A percentile compares a stretch with the other conserved stretches of the same genome.
Conservation (phyloP, 2,888 invertebrate species). For the Phortica magna region DNA sequence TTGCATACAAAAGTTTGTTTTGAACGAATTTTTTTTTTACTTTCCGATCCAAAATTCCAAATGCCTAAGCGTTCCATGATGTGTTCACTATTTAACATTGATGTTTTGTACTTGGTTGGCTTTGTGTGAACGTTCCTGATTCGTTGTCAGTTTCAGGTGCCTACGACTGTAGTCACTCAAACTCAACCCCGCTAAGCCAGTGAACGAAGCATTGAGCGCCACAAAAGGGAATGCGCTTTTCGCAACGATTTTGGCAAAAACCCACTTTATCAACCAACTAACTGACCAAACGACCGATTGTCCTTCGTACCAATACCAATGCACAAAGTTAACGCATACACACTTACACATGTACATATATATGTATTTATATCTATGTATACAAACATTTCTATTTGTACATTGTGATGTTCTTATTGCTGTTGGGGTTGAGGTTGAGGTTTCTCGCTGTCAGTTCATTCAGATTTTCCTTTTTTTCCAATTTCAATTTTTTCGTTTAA, state of each 20-base stretch:
- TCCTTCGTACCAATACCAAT: too few species aligned
- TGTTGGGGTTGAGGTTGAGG: conserved; percentile 10
- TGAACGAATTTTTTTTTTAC: neutral
- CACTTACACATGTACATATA: too few species aligned
- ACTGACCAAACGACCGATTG: too few species aligned
- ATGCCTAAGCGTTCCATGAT: neutral
- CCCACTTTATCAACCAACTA: neutral
- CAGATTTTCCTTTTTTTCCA: too few species aligned
- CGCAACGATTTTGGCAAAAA: neutral
- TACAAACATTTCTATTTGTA: conserved; percentile 29
- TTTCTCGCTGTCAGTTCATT: too few species aligned
- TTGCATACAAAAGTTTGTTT: conserved; percentile 34
- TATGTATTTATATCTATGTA: neutral
- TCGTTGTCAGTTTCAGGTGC: conserved; percentile 57
- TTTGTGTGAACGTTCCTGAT: conserved; percentile 33
- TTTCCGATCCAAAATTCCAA: neutral
- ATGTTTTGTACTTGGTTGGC: neutral
- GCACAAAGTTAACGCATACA: neutral
- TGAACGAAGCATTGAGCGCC: neutral
- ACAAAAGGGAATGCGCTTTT: conserved; percentile 19
- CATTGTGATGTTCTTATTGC: conserved; percentile 28
- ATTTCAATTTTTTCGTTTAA: neutral
- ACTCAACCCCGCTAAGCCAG: too few species aligned
- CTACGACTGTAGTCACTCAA: neutral
- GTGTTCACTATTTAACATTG: neutral